These are phyloP conservation scores for Pardosa pseudoannulata DNA, from an alignment of 2,888 invertebrate species.

Conservation along the genomic window DNA sequence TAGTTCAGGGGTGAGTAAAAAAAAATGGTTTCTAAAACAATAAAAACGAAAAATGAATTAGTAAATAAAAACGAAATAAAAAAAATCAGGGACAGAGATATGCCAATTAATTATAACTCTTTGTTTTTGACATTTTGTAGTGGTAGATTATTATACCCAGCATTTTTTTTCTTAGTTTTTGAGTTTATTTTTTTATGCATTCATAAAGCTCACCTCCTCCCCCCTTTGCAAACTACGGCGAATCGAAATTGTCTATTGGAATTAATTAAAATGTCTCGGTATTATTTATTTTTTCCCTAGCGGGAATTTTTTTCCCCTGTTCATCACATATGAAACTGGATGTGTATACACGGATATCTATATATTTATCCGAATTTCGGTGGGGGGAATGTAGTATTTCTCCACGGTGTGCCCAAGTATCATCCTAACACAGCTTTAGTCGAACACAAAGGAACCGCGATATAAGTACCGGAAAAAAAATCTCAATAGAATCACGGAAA, in stretches of 20 bases:
- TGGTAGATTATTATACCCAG: constrained; percentile 59
- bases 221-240: constrained; percentile 42
- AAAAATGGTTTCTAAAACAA: constrained; percentile 14
- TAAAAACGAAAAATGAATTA: constrained; percentile 6
- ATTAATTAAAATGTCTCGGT: constrained; percentile 70
- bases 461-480: constrained; percentile 13
- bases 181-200: constrained; percentile 23
- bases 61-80: constrained; percentile 33
- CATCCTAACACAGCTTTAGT: constrained; percentile 21
- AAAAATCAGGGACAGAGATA: constrained; percentile 66
- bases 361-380: constrained; percentile 40
- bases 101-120: constrained; percentile 70
- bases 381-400: constrained; percentile 31
- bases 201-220: constrained; percentile 41
- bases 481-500: constrained; percentile 2
- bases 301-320: constrained; percentile 25
- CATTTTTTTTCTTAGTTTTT: constrained; percentile 29
- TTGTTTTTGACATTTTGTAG: constrained; percentile 67
- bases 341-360: constrained; percentile 34
- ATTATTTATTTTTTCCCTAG: constrained; percentile 45
- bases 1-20: not conserved
- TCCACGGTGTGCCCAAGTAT: constrained; percentile 34
- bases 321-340: constrained; percentile 34
- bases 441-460: constrained; percentile 43
- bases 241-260: constrained; percentile 71